Base-by-base conservation (phyloP, 2,888 invertebrate genomes). In the Apamea sordens region DNA sequence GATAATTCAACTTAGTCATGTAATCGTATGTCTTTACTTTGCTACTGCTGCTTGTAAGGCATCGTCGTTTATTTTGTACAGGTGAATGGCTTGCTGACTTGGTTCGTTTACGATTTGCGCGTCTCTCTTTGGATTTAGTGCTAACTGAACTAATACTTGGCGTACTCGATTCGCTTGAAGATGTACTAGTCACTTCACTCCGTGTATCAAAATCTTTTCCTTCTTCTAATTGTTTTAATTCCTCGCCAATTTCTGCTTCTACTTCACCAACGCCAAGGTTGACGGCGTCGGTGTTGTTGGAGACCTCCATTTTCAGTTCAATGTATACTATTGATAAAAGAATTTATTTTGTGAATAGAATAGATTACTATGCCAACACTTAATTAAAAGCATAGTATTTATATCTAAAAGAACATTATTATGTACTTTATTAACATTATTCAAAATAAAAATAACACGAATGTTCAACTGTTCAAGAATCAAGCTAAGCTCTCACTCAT, bases 1-100 rank as follows among this genome's bases (percentile, higher is more conserved):
- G 97, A 95, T 99, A 99, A 96, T 99, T 99, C 87, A 99, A 95
- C 96, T 99, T 98, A 44, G 98, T 98, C 96, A 98, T 97, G 92
- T 98, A 99, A 95, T 99, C 98, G 92, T 98, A 98, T 18, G 98
- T 98, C 94, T 98, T 98, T 78, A 97, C 95, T 93, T 96, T 95
- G 84, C 91, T 94, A 70, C 91, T 93, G 56, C 93, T 90, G 69
- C 94, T 91, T 77, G 93, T 91, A 83, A 94, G 87, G 82, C 95
- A 92, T 87, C 94, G 93, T 82, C 96, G 93, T 92, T 96, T 95
- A 88, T 90, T 93, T 92, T 94, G 93, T 83, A 93, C 91, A 71
- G 96, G 95, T 76, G 96, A 95, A 91, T 92, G 94, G 92, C 96
- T 96, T 82, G 92, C 92, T 73, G 96, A 96, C 88, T 95, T 96